Base-by-base conservation (phyloP, 2,797 vertebrate species). In the Takifugu ocellatus region DNA sequence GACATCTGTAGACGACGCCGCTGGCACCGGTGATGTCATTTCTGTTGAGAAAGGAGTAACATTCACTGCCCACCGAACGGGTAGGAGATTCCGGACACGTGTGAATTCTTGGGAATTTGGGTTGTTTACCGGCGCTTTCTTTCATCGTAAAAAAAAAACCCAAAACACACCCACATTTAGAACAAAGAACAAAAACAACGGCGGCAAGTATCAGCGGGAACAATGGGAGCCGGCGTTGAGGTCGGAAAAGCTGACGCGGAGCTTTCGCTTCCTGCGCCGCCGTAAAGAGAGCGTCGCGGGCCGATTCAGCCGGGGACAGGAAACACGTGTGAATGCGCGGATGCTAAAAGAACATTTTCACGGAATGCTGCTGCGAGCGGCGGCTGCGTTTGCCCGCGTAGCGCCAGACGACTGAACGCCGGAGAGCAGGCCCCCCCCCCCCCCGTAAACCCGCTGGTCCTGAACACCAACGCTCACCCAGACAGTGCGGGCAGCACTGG, bases 401-500 rank as follows among this genome's bases (percentile, higher is more conserved):
- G 81, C 78, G 83, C 85, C 86, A 69, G 63, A 57, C 21, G 21
- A 21, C 21, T 21, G 21, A 21, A 21, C 21, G 21, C 21, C 21
- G 21, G 21, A 21, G 21, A 21, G 21, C 21, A 21, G 21, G 21
- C 21, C 1, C 21, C 21, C 21, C 21, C 21, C 21, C 21, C 21
- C 21, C 21, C 1, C 21, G 21, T 21, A 21, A 21, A 21, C 21
- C 21, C 21, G 21, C 21, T 21, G 21, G 21, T 21, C 21, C 21
- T 21, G 21, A 21, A 21, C 21, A 21, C 21, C 21, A 21, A 33
- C 31, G 74, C 90, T 80, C 72, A 93, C 92, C 91, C 11, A 93
- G 87, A 75, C 92, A 93, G 67, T 92, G 88, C 24, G 92, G 92
- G 78, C 92, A 93, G 82, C 92, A 93, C 83, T 93, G 92, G 75